Evolutionary conservation across 2,797 vertebrate genomes (phyloP).

Genomic region (Prionace glauca): DNA sequence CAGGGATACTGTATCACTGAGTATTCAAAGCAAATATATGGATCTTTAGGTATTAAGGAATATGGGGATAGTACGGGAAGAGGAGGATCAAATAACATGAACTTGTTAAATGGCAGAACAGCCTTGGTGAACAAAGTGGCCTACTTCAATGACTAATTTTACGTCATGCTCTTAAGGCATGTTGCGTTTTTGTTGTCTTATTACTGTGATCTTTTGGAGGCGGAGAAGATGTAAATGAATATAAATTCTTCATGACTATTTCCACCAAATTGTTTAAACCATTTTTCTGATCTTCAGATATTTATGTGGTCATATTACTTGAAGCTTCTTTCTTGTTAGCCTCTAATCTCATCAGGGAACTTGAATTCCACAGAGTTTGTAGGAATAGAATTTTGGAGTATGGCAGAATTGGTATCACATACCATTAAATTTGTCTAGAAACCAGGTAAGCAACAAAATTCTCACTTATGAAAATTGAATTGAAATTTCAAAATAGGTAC

Average conservation of each 20-base stretch:
- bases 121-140: neutral
- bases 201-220: neutral
- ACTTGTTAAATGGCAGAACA: neutral
- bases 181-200: neutral
- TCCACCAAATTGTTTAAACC: neutral
- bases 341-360: slow-evolving; percentile 33
- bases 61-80: neutral
- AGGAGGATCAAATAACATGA: neutral
- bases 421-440: neutral
- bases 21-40: neutral
- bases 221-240: neutral
- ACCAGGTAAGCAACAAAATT: neutral
- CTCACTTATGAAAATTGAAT: neutral
- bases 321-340: neutral
- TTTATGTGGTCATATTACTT: neutral
- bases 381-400: too few species aligned
- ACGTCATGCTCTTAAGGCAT: neutral
- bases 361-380: too few species aligned
- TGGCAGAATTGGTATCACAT: too few species aligned
- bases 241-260: neutral
- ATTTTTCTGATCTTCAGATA: neutral
- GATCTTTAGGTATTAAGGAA: neutral
- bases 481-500: neutral
- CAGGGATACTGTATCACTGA: neutral
- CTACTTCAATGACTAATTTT: neutral